Percentiles rank a stretch among this genome's conserved stretches.
Evolutionary conservation across 1,140 invertebrate genomes (phyloP).

Genomic region (Solen grandis): DNA sequence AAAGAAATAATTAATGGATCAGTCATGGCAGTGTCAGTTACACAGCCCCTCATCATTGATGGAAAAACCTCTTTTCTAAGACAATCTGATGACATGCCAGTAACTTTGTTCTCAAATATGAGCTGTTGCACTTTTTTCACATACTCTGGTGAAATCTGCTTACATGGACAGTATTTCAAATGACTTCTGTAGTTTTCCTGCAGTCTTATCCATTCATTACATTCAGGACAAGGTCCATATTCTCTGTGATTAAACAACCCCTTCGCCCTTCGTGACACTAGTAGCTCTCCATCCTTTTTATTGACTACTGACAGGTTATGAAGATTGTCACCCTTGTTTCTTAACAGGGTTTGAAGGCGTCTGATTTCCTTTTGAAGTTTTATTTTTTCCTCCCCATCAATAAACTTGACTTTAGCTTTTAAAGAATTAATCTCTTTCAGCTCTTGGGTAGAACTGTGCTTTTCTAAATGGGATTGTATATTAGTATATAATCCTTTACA

Average conservation of each 20-base stretch:
- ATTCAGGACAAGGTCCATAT: conserved; percentile 26
- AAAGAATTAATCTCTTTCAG: neutral
- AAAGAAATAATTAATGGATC: conserved; percentile 19
- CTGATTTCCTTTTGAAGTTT: conserved; percentile 12
- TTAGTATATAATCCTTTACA: conserved; percentile 11
- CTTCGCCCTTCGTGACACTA: conserved; percentile 1
- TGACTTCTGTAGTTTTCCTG: conserved; percentile 20
- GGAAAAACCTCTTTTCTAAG: conserved; percentile 36
- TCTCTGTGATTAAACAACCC: conserved; percentile 13
- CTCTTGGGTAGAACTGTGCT: neutral
- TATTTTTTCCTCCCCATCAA: conserved; percentile 2
- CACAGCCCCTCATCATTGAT: neutral
- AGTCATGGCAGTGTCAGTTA: neutral
- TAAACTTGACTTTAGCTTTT: neutral
- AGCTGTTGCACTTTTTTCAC: conserved; percentile 18
- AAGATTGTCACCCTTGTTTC: conserved; percentile 20
- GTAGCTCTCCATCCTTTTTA: conserved; percentile 10
- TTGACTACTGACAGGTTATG: conserved; percentile 19
- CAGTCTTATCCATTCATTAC: conserved; percentile 21
- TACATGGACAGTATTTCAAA: conserved; percentile 31
- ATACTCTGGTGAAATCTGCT: conserved; percentile 10
- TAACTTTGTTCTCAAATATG: conserved; percentile 10
- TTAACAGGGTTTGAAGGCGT: neutral
- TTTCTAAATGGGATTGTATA: conserved; percentile 11
- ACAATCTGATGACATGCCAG: conserved; percentile 5